phyloP scores from a whole-genome alignment of 2,888 invertebrate genomes.

The Dasysyrphus tricinctus region DNA sequence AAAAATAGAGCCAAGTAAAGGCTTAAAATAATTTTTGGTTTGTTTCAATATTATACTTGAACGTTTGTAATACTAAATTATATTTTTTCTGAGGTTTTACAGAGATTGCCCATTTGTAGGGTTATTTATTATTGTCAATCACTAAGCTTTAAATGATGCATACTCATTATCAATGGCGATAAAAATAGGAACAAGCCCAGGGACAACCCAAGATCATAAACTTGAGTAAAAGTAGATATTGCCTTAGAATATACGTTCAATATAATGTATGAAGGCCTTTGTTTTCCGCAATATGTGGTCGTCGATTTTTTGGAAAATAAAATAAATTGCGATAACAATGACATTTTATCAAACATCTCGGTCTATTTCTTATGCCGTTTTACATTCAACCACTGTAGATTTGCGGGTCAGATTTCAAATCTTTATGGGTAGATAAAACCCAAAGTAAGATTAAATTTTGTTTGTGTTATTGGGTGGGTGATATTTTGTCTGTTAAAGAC shows the following conservation, averaged over 20 bases:
- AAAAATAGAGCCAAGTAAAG: background rate
- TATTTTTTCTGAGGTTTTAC: background rate
- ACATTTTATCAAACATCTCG: background rate
- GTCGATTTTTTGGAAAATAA: background rate
- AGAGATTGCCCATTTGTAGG: background rate
- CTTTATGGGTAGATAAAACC: no score
- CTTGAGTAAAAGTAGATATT: background rate
- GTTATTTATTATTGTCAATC: background rate
- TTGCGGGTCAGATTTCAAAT: no score
- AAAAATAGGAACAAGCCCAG: slow-evolving; percentile 7
- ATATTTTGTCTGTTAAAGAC: no score
- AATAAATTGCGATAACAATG: background rate
- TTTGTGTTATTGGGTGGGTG: no score
- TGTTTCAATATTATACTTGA: background rate
- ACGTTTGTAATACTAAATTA: background rate
- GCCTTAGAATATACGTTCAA: background rate
- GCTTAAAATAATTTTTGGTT: background rate
- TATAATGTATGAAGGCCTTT: background rate
- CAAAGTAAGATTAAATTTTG: no score
- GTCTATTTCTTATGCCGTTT: background rate
- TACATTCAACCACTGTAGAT: no score
- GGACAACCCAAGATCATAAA: slow-evolving; percentile 9
- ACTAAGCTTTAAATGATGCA: background rate
- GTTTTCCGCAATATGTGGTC: background rate
- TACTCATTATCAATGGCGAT: background rate